Evolutionary conservation across 2,888 invertebrate species (phyloP), one percentile per base, ranked within the genome.

Genomic region (Autographa pulchrina): DNA sequence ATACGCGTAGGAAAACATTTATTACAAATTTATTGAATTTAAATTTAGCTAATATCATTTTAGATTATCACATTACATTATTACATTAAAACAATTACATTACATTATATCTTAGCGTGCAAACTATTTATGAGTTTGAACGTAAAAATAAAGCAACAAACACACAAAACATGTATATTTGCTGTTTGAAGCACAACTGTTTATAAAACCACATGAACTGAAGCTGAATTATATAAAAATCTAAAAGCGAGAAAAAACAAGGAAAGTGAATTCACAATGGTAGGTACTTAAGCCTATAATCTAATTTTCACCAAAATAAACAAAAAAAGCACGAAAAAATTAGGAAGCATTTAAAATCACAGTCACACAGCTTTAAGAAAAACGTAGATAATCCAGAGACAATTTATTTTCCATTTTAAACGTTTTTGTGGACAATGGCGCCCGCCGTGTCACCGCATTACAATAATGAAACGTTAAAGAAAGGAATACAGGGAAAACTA

Each of bases 381-480:
- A 25, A 0, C 25, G 20, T 11, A 3, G 8, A 2, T 13, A 56
- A 20, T 25, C 54, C 25, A 56, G 11, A 56, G 54, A 56, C 54
- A 56, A 56, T 56, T 25, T 48, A 56, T 20, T 11, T 56, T 56
- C 54, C 25, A 56, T 56, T 56, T 56, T 25, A 25, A 56, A 54
- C 54, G 54, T 25, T 48, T 48, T 48, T 3, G 54, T 20, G 13
- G 25, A 56, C 13, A 56, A 56, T 56, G 54, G 54, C 54, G 54
- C 11, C 54, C 13, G 9, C 54, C 54, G 54, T 56, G 54, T 56
- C 54, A 56, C 20, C 54, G 54, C 54, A 56, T 56, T 56, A 56
- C 20, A 25, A 0, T 56, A 56, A 56, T 56, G 54, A 11, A 56
- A 56, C 18, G 13, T 25, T 56, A 25, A 56, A 20, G 54, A 56